phyloP scores from a whole-genome alignment of 1,140 invertebrate species.

The Apocrypta bakeri region DNA sequence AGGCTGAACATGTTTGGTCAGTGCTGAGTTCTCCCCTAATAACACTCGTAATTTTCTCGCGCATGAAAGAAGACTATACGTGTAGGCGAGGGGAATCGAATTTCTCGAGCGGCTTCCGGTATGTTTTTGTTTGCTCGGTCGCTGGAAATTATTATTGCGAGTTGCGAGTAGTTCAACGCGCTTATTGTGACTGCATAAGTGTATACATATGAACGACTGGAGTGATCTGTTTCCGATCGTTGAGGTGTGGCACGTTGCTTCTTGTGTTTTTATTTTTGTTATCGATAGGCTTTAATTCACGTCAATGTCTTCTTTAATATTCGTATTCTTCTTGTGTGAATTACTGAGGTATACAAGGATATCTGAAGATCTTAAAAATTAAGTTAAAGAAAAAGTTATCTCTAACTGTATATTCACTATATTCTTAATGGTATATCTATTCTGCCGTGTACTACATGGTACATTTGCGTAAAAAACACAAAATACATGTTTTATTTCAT shows the following conservation, averaged over 20 bases:
- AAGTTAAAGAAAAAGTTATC: too few relatives aligned
- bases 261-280: background rate
- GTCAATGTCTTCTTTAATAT: too few relatives aligned
- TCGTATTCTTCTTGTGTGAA: too few relatives aligned
- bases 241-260: background rate
- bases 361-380: too few relatives aligned
- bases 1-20: conserved; percentile 4
- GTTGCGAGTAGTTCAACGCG: background rate
- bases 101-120: background rate
- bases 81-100: background rate
- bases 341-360: too few relatives aligned
- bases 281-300: background rate
- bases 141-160: background rate
- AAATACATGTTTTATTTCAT: too few relatives aligned
- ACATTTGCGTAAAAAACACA: too few relatives aligned
- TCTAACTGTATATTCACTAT: too few relatives aligned
- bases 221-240: background rate
- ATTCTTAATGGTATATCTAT: too few relatives aligned
- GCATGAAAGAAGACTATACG: background rate
- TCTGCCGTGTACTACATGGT: too few relatives aligned
- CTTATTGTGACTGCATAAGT: background rate
- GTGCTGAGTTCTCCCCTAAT: background rate
- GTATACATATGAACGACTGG: background rate
- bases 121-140: background rate
- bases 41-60: conserved; percentile 25